Evolutionary conservation across 2,113 vertebrate species (phyloP), one percentile per base, ranked within the genome.

Genomic region (Centropus bengalensis): DNA sequence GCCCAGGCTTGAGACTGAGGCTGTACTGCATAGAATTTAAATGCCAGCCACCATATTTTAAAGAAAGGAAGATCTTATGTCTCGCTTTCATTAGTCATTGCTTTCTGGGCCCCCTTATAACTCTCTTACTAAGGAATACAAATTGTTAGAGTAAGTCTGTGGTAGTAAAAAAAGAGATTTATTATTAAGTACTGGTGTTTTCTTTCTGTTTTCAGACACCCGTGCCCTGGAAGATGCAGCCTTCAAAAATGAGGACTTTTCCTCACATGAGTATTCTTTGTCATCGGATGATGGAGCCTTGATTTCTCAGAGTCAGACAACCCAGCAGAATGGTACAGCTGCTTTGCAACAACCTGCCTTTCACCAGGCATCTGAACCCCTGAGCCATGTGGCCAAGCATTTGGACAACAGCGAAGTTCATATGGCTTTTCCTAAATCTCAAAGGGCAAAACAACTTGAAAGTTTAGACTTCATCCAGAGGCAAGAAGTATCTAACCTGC

Each of bases 141-240:
- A 66, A 38, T 28, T 42, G 23, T 56, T 64, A 42, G 14, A 82
- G 14, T 42, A 77, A 69, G 17, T 28, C 66, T 81, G 18, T 52
- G 10, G 28, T 84, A 64, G 20, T 82, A 4, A 78, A 70, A 70
- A 92, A 66, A 59, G 42, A 59, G 62, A 73, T 70, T 55, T 33
- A 62, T 58, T 82, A 94, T 79, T 40, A 80, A 82, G 79, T 74
- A n/a, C 87, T 55, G 44, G 1, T 55, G 16, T 96, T 94, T 82
- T 47, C 58, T 90, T 60, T 93, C 32, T 78, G 6, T 85, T 91
- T 96, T n/a, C 87, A 98, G 98, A 96, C 26, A 54, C 45, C 11
- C 42, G 28, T 4, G 13, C 28, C 28, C 33, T 22, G 38, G 55
- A 89, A 52, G 56, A 81, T 42, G 62, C 74, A 47, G 71, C 90